Evolutionary conservation across 2,888 invertebrate species (phyloP).

Genomic region (Apamea anceps): DNA sequence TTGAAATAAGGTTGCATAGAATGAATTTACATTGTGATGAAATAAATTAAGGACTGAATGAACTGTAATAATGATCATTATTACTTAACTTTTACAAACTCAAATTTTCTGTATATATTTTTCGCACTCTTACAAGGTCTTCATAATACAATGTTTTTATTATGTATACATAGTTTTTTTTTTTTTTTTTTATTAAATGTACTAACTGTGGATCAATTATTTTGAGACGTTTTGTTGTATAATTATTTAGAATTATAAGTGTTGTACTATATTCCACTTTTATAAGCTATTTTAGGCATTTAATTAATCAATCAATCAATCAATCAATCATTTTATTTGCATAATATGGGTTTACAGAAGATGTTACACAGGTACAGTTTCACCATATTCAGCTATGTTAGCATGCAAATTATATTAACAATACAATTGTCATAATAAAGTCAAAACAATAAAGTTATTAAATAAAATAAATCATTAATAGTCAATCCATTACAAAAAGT

Average conservation of each 20-base stretch:
- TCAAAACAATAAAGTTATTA: too few relatives aligned
- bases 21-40: constrained; percentile 85
- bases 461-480: too few relatives aligned
- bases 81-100: constrained; percentile 64
- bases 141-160: constrained; percentile 72
- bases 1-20: constrained; percentile 69
- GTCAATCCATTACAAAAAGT: too few relatives aligned
- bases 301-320: too few relatives aligned
- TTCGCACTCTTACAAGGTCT: constrained; percentile 78
- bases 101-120: constrained; percentile 79
- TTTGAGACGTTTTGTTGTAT: constrained; percentile 82
- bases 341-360: too few relatives aligned
- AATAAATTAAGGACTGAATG: constrained; percentile 84
- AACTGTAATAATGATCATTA: constrained; percentile 66
- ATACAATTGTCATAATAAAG: too few relatives aligned
- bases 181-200: constrained; percentile 76
- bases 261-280: constrained; percentile 88
- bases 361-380: too few relatives aligned
- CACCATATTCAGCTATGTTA: too few relatives aligned
- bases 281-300: constrained; percentile 81
- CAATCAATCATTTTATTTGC: too few relatives aligned
- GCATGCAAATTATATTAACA: too few relatives aligned
- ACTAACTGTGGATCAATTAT: constrained; percentile 83
- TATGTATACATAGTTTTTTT: constrained; percentile 78
- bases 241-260: constrained; percentile 80